These are phyloP conservation scores for Lutraria lutraria DNA, from an alignment of 2,888 invertebrate genomes.

Conservation along the genomic window DNA sequence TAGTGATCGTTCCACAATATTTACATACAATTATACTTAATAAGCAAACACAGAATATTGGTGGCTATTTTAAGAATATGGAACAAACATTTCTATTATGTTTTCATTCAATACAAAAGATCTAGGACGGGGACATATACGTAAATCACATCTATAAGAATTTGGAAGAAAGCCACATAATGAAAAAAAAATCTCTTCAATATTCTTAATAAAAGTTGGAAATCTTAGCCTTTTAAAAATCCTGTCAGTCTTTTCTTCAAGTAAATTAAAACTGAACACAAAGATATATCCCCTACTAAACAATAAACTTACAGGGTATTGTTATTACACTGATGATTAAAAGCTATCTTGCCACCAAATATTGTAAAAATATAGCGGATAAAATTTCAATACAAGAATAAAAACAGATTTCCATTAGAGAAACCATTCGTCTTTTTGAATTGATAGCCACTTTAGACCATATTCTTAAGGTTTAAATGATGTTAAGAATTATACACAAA, in stretches of 20 bases:
- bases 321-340: too few species aligned
- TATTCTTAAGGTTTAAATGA: too few species aligned
- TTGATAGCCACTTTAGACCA: too few species aligned
- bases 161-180: background rate
- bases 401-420: too few species aligned
- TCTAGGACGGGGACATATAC: background rate
- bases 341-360: too few species aligned
- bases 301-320: too few species aligned
- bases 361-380: too few species aligned
- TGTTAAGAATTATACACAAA: too few species aligned
- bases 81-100: background rate
- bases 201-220: background rate
- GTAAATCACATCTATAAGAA: background rate
- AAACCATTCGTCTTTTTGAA: too few species aligned
- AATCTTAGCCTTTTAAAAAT: background rate
- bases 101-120: background rate
- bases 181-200: background rate
- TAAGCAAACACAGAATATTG: background rate
- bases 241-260: background rate
- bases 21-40: slow-evolving; percentile 15
- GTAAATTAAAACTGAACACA: background rate
- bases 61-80: background rate
- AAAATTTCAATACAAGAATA: too few species aligned
- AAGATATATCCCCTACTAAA: background rate
- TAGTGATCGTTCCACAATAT: background rate